phyloP scores from a whole-genome alignment of 2,797 vertebrate species.

The Scleropages formosus region DNA sequence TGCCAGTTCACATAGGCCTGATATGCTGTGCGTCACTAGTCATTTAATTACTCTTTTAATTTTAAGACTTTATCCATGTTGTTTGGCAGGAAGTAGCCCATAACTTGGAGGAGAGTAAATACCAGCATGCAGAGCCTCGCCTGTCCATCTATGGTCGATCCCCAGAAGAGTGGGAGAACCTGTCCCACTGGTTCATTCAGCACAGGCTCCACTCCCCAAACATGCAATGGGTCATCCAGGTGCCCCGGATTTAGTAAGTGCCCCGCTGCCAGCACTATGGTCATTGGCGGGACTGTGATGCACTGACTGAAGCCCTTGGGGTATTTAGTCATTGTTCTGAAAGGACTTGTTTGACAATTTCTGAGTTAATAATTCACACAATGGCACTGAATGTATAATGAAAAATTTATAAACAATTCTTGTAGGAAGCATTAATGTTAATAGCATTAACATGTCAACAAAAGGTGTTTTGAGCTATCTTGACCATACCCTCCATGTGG shows the following conservation, averaged over 20 bases:
- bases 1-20: background rate
- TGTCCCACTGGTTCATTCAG: conserved; percentile 83
- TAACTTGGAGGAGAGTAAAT: conserved; percentile 85
- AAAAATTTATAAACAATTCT: no score
- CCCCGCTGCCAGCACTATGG: background rate
- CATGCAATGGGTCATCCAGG: conserved; percentile 85
- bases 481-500: no score
- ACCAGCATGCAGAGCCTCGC: conserved; percentile 83
- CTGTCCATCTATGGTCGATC: conserved; percentile 82
- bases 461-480: no score
- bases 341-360: no score
- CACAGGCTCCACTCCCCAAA: conserved; percentile 82
- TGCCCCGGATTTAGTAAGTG: conserved; percentile 85
- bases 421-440: no score
- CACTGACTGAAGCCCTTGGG: no score
- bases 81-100: conserved; percentile 75
- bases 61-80: background rate
- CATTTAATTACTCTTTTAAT: no score
- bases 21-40: background rate
- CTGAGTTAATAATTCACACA: no score
- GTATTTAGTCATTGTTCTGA: no score
- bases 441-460: no score
- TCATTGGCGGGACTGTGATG: no score
- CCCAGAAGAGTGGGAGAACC: conserved; percentile 76
- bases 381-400: no score